Base-by-base conservation (phyloP, 2,888 invertebrate genomes). In the Microdon myrmicae region DNA sequence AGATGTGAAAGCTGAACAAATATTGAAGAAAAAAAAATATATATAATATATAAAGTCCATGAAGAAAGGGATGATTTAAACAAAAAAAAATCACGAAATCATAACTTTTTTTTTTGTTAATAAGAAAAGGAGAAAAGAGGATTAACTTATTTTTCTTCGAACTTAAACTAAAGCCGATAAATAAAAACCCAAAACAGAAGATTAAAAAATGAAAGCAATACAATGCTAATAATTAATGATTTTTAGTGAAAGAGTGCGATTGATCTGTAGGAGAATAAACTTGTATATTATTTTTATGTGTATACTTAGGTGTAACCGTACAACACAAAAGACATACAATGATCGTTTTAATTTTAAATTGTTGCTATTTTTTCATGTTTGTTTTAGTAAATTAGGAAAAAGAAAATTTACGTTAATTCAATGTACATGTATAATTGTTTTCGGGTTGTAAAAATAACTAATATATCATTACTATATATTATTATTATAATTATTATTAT, bases 61-160 rank as follows among this genome's bases (percentile, higher is more conserved):
- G 32, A 37, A 23, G 35, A 38, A 29, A 49, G 43, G 41, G 37
- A 25, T 58, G 49, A 43, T 48, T 43, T 58, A 43, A 41, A 14
- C 10, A 44, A 26, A 35, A 7, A 17, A 35, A 28, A 35, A 37
- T 25, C n/a, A 43, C 3, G 25, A 34, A 16, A 41, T 13, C 4
- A 16, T 23, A 17, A 14, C 4, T 13, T 23, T 25, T 14, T 14
- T 7, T 45, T 45, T 17, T 8, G 5, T 3, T 25, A 9, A 9
- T 22, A 12, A 9, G 28, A 26, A 12, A 9, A 28, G 38, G 8
- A 10, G 22, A 28, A 29, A 20, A 8, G 22, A 6, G 14, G 10
- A 35, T 32, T 17, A 26, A 16, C 22, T n/a, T 22, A 16, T 16
- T 10, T 10, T 19, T 41, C 12, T 3, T 48, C 31, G 29, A 48